Conservation (phyloP, 2,113 vertebrate genomes). For the Ptilorrhoa leucosticta region DNA sequence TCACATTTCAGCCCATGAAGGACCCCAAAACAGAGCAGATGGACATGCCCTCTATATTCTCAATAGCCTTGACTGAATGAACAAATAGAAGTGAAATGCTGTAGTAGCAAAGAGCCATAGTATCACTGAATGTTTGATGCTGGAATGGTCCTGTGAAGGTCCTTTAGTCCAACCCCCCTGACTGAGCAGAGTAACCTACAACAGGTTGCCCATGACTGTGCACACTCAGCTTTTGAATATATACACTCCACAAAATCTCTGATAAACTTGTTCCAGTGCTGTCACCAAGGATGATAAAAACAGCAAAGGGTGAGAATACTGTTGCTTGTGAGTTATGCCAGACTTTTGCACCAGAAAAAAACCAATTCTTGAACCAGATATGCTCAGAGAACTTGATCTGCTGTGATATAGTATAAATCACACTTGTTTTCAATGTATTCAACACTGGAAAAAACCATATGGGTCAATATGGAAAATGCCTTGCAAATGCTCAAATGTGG, state of each 20-base stretch:
- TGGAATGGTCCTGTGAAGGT: background rate
- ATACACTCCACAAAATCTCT: background rate
- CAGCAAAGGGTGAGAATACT: background rate
- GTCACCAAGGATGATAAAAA: background rate
- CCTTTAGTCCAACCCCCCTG: accelerated
- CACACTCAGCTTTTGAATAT: background rate
- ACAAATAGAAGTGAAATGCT: background rate
- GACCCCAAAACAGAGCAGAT: background rate
- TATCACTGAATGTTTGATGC: background rate
- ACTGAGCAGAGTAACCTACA: background rate
- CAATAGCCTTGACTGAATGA: background rate
- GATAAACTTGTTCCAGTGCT: background rate
- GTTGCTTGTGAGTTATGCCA: background rate
- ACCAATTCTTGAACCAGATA: background rate
- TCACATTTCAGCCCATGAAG: background rate
- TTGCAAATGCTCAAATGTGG: background rate
- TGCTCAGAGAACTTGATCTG: background rate
- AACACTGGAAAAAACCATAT: background rate
- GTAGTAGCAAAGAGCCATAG: background rate
- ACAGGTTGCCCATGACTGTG: background rate
- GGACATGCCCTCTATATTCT: background rate
- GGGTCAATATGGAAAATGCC: background rate
- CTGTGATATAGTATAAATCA: background rate
- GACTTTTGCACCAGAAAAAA: background rate
- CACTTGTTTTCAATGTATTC: background rate